These are phyloP conservation scores for Cyprinodon variegatus DNA, from an alignment of 2,113 vertebrate species.

Conservation along the genomic window DNA sequence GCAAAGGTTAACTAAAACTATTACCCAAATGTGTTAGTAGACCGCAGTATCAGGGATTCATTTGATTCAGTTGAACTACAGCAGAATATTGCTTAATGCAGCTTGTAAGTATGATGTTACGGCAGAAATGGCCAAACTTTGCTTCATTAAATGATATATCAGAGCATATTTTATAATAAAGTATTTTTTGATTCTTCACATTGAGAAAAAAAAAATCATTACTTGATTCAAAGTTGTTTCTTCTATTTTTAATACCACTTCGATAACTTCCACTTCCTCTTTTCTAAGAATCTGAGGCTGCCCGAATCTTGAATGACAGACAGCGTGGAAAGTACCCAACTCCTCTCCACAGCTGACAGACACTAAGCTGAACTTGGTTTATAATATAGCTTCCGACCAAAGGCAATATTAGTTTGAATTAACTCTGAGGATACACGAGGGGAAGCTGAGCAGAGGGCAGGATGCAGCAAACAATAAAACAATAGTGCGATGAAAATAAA, in stretches of 20 bases:
- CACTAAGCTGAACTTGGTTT: constrained; percentile 13
- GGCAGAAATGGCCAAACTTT: neutral
- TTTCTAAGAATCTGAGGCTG: constrained; percentile 14
- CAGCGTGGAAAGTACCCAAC: constrained; percentile 60
- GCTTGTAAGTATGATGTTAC: constrained; percentile 48
- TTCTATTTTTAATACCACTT: constrained; percentile 7
- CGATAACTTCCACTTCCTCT: constrained; percentile 44
- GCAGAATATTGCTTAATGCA: constrained; percentile 64
- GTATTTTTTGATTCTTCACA: neutral
- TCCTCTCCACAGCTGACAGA: constrained; percentile 17
- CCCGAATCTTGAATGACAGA: constrained; percentile 29
- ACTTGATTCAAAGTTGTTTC: neutral
- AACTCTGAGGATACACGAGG: constrained; percentile 21
- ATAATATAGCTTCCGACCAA: neutral
- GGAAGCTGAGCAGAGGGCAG: constrained; percentile 35
- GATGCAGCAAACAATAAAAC: constrained; percentile 65
- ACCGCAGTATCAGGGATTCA: neutral
- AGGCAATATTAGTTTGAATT: constrained; percentile 7
- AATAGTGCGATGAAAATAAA: constrained; percentile 46
- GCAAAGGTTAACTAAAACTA: constrained; percentile 12
- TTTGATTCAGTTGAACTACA: constrained; percentile 3
- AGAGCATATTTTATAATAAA: neutral
- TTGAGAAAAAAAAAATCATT: neutral
- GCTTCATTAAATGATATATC: constrained; percentile 3
- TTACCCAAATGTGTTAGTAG: constrained; percentile 10